A percentile compares a stretch with the other conserved stretches of the same genome.
These are phyloP conservation scores for Macquaria ambigua DNA, from an alignment of 2,113 vertebrate species.

Conservation along the genomic window DNA sequence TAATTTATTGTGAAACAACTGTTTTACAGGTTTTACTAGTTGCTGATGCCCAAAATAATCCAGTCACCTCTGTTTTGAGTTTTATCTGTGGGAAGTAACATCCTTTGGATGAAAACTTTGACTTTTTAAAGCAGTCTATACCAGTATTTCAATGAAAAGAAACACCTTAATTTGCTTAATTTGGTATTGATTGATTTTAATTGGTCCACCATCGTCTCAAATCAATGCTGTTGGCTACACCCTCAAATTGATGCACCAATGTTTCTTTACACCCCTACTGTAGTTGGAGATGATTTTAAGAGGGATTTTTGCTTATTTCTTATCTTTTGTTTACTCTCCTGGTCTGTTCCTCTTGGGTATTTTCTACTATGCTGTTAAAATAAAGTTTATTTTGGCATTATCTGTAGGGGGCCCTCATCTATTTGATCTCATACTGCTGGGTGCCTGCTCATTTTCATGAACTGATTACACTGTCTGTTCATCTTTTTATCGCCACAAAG, in stretches of 20 bases:
- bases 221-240: constrained; percentile 12
- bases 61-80: too few relatives aligned
- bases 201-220: constrained; percentile 11
- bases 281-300: not conserved
- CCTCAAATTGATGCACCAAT: not conserved
- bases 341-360: constrained; percentile 23
- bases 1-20: not conserved
- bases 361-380: constrained; percentile 26
- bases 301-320: constrained; percentile 15
- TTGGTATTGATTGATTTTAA: constrained; percentile 15
- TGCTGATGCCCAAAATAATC: not conserved
- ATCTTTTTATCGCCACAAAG: constrained; percentile 34
- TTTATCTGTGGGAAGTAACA: not conserved
- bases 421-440: constrained; percentile 45
- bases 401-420: constrained; percentile 35
- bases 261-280: not conserved
- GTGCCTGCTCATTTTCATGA: constrained; percentile 36
- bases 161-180: not conserved
- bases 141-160: not conserved
- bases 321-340: constrained; percentile 32
- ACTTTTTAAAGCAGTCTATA: not conserved
- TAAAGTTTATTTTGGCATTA: constrained; percentile 55
- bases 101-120: too few relatives aligned
- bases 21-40: not conserved
- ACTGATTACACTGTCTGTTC: constrained; percentile 54